Conservation (phyloP, 2,113 vertebrate genomes). For the Theropithecus gelada region DNA sequence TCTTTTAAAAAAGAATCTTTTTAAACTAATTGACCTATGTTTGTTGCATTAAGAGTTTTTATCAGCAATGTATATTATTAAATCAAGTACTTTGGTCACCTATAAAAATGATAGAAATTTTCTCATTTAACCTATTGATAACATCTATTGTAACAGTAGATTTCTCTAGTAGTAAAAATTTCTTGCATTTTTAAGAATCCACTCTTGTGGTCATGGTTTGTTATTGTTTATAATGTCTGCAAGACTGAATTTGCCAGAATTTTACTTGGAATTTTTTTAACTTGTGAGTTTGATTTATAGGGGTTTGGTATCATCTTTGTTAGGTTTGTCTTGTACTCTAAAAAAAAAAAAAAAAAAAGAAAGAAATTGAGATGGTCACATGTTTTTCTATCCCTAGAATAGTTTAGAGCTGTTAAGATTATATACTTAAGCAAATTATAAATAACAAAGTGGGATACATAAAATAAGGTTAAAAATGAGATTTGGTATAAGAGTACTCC, state of each 20-base stretch:
- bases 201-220: neutral
- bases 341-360: neutral
- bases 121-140: neutral
- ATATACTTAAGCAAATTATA: neutral
- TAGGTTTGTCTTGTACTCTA: neutral
- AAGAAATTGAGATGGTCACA: neutral
- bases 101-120: neutral
- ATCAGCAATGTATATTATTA: neutral
- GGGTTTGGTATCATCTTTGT: neutral
- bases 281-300: neutral
- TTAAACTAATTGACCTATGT: neutral
- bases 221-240: neutral
- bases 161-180: neutral
- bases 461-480: slow-evolving; percentile 12
- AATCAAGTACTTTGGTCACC: neutral
- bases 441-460: neutral
- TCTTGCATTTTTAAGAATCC: neutral
- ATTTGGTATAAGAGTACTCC: neutral
- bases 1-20: neutral
- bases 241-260: neutral
- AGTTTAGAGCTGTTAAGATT: slow-evolving; percentile 1
- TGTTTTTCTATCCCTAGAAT: neutral
- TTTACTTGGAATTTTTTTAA: slow-evolving; percentile 36
- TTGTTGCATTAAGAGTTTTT: neutral
- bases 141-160: neutral